Conservation (phyloP, 2,113 vertebrate genomes). For the Leucosticte australis region DNA sequence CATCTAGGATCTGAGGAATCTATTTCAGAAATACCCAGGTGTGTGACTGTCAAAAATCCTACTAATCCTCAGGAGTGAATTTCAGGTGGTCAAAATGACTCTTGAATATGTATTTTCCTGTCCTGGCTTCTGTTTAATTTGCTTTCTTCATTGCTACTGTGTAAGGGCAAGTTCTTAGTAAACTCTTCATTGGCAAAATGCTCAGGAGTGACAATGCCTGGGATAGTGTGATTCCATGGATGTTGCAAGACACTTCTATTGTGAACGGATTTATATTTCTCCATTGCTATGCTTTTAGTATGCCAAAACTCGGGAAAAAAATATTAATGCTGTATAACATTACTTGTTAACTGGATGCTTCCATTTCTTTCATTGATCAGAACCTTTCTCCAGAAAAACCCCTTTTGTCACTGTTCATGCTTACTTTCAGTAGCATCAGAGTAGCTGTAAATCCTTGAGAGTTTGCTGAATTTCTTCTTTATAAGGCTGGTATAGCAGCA, state of each 20-base stretch:
- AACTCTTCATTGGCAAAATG: not conserved
- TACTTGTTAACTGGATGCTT: not conserved
- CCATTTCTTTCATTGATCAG: not conserved
- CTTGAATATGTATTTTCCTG: not conserved
- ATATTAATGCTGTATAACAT: not conserved
- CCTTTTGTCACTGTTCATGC: not conserved
- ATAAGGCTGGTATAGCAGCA: not conserved
- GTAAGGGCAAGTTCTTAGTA: not conserved
- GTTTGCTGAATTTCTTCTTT: not conserved
- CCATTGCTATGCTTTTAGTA: not conserved
- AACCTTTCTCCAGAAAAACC: not conserved
- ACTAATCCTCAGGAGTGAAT: not conserved
- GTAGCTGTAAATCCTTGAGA: not conserved
- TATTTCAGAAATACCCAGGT: not conserved
- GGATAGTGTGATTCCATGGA: not conserved
- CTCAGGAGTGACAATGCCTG: not conserved
- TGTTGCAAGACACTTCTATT: not conserved
- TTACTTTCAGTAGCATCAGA: not conserved
- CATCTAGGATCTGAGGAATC: not conserved
- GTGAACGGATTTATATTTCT: not conserved
- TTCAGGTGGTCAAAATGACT: not conserved
- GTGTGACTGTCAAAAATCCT: not conserved
- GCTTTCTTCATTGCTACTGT: not conserved
- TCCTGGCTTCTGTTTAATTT: not conserved
- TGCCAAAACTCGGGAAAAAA: not conserved